Conservation (phyloP, 2,888 invertebrate genomes). For the Agrenia bidenticulata region DNA sequence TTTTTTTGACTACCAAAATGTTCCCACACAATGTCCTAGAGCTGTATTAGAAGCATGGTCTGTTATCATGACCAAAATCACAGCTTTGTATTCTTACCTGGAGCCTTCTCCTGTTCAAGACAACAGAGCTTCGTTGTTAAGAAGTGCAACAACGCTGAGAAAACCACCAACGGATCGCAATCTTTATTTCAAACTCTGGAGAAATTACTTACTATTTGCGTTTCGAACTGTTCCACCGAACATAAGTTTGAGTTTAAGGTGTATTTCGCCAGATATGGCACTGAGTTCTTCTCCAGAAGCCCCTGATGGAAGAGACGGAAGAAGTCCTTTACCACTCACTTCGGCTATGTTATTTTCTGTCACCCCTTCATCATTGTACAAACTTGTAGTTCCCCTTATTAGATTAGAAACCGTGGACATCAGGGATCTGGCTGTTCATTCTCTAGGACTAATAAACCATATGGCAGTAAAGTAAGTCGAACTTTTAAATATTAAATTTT, state of each 20-base stretch:
- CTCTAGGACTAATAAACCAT: conserved; percentile 92
- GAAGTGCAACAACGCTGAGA: conserved; percentile 81
- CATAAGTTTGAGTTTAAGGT: conserved; percentile 80
- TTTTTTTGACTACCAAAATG: conserved; percentile 79
- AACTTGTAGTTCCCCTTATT: conserved; percentile 86
- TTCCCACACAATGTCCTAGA: conserved; percentile 79
- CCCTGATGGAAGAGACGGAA: conserved; percentile 50
- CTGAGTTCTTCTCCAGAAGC: conserved; percentile 81
- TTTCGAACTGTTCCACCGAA: conserved; percentile 89
- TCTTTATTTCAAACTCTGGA: conserved; percentile 94
- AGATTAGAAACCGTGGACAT: conserved; percentile 92
- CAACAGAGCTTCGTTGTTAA: conserved; percentile 88
- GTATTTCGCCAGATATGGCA: conserved; percentile 79
- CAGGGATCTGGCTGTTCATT: conserved; percentile 88
- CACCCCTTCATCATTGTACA: conserved; percentile 84
- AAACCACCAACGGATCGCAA: conserved; percentile 92
- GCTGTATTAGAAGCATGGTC: conserved; percentile 94
- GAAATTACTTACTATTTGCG: conserved; percentile 94
- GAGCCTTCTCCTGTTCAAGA: conserved; percentile 94
- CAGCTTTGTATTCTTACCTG: conserved; percentile 85
- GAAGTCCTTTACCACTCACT: conserved; percentile 51
- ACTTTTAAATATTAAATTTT: background rate
- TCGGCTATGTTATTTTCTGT: conserved; percentile 61
- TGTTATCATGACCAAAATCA: conserved; percentile 85
- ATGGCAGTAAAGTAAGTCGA: conserved; percentile 82